Evolutionary conservation across 2,113 vertebrate genomes (phyloP).

Genomic region (Hippocampus barbouri): DNA sequence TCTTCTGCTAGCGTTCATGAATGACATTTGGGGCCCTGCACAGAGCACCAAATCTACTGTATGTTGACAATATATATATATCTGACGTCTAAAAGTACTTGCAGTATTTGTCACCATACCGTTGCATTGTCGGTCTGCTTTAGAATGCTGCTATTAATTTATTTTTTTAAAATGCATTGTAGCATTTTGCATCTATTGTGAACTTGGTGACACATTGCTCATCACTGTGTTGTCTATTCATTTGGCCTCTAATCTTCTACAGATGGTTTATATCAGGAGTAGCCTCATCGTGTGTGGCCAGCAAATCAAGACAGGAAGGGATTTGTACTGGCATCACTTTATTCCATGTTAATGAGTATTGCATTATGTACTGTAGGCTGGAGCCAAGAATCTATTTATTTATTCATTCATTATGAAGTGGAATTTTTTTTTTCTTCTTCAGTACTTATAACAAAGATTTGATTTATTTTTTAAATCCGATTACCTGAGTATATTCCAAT

Average conservation of each 20-base stretch:
- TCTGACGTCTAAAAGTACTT: conserved; percentile 9
- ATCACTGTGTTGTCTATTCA: conserved; percentile 29
- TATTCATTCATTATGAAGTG: no score
- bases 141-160: neutral
- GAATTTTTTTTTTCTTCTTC: no score
- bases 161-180: neutral
- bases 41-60: neutral
- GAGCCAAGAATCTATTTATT: conserved; percentile 19
- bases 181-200: neutral
- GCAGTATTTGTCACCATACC: neutral
- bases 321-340: conserved; percentile 33
- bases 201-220: conserved; percentile 6
- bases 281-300: conserved; percentile 41
- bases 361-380: conserved; percentile 9
- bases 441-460: no score
- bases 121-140: neutral
- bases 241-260: conserved; percentile 47
- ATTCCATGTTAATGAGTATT: conserved; percentile 45
- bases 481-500: no score
- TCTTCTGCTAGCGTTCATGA: no score
- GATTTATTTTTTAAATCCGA: no score
- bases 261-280: conserved; percentile 54
- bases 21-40: no score
- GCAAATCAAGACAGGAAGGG: conserved; percentile 7
- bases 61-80: conserved; percentile 34